Evolutionary conservation across 2,113 vertebrate genomes (phyloP).

Genomic region (Lepidiolamprologus cunningtoni): DNA sequence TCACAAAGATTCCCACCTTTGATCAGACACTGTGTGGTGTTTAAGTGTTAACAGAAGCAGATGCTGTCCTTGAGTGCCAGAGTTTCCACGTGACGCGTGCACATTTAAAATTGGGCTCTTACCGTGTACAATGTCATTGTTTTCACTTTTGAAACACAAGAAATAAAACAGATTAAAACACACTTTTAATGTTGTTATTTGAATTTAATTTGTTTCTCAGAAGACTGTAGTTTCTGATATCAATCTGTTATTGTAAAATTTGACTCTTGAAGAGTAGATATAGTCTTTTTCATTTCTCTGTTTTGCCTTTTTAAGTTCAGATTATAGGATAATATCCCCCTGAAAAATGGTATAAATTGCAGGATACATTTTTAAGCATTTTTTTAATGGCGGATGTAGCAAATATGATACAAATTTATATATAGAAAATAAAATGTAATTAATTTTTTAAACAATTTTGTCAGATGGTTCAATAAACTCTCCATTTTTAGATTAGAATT

Average conservation of each 20-base stretch:
- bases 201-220: neutral
- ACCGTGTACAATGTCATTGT: neutral
- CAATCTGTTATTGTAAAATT: neutral
- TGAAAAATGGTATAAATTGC: neutral
- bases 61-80: neutral
- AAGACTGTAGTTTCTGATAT: neutral
- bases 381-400: neutral
- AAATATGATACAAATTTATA: neutral
- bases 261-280: neutral
- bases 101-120: neutral
- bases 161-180: neutral
- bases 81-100: neutral
- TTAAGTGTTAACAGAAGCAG: neutral
- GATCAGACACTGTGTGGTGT: neutral
- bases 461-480: neutral
- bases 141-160: conserved; percentile 14
- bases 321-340: neutral
- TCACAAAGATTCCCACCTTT: neutral
- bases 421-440: neutral
- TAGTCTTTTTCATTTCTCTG: neutral
- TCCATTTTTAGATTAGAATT: neutral
- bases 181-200: neutral
- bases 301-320: neutral
- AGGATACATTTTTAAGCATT: neutral
- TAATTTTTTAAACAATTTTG: neutral